Evolutionary conservation across 2,888 invertebrate genomes (phyloP).

Genomic region (Hymenopus coronatus): DNA sequence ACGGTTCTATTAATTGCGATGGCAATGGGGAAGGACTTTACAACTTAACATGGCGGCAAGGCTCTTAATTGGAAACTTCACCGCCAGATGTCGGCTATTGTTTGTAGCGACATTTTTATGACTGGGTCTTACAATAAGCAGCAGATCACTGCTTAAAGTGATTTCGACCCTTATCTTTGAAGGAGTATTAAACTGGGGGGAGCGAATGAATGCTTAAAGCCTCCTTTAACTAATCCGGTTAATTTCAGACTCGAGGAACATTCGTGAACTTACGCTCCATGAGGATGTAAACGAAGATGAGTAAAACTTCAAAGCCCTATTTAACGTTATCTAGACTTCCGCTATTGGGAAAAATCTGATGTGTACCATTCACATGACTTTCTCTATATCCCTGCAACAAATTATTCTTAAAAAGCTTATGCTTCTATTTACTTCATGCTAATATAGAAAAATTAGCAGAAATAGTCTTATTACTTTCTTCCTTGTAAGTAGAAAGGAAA

Average conservation of each 20-base stretch:
- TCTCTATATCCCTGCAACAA: too few species aligned
- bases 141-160: neutral
- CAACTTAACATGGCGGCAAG: neutral
- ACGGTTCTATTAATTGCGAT: neutral
- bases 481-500: too few species aligned
- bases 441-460: too few species aligned
- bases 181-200: neutral
- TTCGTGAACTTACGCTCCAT: neutral
- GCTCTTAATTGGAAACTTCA: neutral
- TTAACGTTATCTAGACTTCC: too few species aligned
- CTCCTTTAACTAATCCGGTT: neutral
- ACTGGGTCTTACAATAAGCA: neutral
- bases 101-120: neutral
- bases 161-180: neutral
- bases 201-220: neutral
- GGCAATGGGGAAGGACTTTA: neutral
- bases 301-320: too few species aligned
- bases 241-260: neutral
- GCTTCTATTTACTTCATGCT: too few species aligned
- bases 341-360: too few species aligned
- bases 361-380: too few species aligned
- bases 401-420: too few species aligned
- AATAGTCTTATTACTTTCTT: too few species aligned
- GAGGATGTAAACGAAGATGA: too few species aligned
- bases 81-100: neutral